Evolutionary conservation across 2,113 vertebrate genomes (phyloP).

Genomic region (Ctenodactylus gundi): DNA sequence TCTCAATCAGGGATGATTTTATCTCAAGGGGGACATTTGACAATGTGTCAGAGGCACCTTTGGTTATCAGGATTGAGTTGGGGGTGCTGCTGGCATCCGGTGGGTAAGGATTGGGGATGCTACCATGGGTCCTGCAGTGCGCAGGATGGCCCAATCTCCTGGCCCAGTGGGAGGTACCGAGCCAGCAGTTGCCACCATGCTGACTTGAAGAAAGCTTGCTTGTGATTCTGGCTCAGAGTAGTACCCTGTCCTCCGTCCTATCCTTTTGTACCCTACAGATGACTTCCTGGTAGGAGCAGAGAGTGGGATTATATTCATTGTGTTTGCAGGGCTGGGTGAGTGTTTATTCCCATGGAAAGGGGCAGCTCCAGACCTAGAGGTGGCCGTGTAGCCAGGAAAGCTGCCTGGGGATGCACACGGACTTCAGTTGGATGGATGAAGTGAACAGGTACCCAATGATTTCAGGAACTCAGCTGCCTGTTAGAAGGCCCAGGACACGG

Average conservation of each 20-base stretch:
- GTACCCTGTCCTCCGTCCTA: neutral
- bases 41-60: neutral
- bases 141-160: neutral
- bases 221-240: neutral
- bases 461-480: neutral
- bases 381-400: neutral
- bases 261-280: neutral
- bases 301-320: neutral
- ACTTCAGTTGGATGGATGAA: neutral
- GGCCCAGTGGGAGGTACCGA: rapidly evolving
- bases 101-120: neutral
- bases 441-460: neutral
- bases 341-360: neutral
- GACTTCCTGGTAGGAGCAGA: neutral
- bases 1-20: neutral
- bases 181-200: rapidly evolving
- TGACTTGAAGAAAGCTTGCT: neutral
- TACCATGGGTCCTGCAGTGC: neutral
- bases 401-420: neutral
- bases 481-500: neutral
- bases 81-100: neutral
- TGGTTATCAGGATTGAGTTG: neutral
- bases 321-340: neutral
- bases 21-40: neutral
- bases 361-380: neutral